Evolutionary conservation across 2,113 vertebrate species (phyloP).

Genomic region (Protobothrops mucrosquamatus): DNA sequence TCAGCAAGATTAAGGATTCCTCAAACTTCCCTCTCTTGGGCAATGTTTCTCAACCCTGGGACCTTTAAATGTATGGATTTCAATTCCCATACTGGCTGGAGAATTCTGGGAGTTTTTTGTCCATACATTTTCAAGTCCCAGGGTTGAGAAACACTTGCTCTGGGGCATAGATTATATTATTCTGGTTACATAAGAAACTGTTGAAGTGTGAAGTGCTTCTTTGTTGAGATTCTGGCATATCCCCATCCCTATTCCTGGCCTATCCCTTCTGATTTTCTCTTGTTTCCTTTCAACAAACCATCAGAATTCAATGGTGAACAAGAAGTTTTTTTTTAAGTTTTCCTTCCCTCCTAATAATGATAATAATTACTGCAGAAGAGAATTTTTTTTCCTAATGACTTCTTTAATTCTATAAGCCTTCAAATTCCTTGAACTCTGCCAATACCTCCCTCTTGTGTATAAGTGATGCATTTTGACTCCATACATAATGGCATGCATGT

Average conservation of each 20-base stretch:
- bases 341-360: neutral
- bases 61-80: neutral
- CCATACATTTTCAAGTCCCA: neutral
- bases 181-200: neutral
- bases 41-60: neutral
- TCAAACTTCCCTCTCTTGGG: neutral
- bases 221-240: neutral
- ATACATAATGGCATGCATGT: neutral
- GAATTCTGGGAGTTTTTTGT: neutral
- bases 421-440: neutral
- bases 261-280: neutral
- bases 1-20: neutral
- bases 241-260: neutral
- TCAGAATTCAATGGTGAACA: neutral
- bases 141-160: neutral
- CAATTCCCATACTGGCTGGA: neutral
- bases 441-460: neutral
- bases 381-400: neutral
- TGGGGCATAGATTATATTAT: neutral
- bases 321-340: neutral
- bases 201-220: neutral
- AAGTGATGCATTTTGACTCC: neutral
- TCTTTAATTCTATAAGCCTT: neutral
- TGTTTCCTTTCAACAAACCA: neutral
- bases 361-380: neutral